Conservation (phyloP, 2,113 vertebrate species). For the Sialia sialis region DNA sequence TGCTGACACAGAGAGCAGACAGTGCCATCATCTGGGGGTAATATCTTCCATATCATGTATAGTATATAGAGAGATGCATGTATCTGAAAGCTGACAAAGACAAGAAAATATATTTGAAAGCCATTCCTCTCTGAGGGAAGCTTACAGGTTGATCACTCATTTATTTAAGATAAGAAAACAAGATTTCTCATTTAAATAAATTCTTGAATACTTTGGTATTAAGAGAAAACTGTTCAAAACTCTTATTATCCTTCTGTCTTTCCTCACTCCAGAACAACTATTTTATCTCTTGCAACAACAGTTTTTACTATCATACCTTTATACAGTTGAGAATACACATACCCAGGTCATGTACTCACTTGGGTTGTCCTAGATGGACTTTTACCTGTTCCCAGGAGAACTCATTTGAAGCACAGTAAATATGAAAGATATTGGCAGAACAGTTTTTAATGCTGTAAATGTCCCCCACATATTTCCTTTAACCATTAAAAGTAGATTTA, state of each 20-base stretch:
- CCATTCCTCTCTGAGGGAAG: neutral
- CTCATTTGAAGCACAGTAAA: neutral
- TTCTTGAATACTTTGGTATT: neutral
- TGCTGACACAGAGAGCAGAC: neutral
- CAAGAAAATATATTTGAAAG: neutral
- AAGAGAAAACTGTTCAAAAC: neutral
- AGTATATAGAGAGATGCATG: neutral
- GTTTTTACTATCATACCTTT: neutral
- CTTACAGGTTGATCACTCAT: neutral
- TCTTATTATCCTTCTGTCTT: neutral
- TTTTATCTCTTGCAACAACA: neutral
- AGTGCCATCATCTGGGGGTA: neutral
- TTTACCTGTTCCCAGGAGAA: neutral
- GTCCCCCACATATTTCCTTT: neutral
- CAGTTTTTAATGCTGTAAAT: neutral
- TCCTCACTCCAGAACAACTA: neutral
- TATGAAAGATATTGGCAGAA: neutral
- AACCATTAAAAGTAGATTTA: neutral
- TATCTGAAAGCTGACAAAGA: neutral
- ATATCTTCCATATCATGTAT: neutral
- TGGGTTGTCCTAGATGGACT: neutral
- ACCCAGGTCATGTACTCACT: neutral
- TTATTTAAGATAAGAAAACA: neutral
- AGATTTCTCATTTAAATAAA: neutral
- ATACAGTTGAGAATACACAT: neutral